A percentile compares a stretch with the other conserved stretches of the same genome.
Evolutionary conservation across 2,113 vertebrate species (phyloP).

Genomic region (Periophthalmodon schlosseri): DNA sequence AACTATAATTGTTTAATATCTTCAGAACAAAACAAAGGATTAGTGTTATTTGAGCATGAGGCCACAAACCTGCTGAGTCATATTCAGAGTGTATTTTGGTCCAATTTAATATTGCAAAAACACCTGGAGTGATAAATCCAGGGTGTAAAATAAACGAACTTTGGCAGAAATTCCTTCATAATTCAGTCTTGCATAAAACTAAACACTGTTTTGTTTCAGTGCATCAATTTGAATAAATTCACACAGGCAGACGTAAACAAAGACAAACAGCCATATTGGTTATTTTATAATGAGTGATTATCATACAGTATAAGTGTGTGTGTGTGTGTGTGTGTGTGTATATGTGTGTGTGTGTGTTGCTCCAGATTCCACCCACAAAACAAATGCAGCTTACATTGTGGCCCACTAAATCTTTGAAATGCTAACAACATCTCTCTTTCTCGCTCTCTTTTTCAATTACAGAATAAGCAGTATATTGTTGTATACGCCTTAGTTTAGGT

Average conservation of each 20-base stretch:
- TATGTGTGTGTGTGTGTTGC: background rate
- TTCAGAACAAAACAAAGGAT: background rate
- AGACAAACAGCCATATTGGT: slow-evolving; percentile 12
- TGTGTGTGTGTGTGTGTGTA: background rate
- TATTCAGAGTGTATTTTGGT: slow-evolving; percentile 9
- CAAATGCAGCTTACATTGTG: slow-evolving; percentile 1
- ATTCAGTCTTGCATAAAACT: background rate
- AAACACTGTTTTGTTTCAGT: background rate
- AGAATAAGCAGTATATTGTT: background rate
- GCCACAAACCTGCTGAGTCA: slow-evolving; percentile 1
- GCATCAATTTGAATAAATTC: background rate
- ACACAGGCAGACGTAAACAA: slow-evolving; percentile 1
- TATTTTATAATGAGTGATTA: background rate
- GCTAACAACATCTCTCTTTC: slow-evolving; percentile 15
- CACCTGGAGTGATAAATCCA: slow-evolving; percentile 7
- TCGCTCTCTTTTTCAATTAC: background rate
- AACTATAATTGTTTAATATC: background rate
- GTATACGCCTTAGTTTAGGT: background rate
- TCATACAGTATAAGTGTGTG: background rate
- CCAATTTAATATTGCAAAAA: slow-evolving; percentile 1
- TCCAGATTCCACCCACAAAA: slow-evolving; percentile 1
- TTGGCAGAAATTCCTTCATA: slow-evolving; percentile 1
- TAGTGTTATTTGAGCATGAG: background rate
- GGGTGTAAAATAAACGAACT: background rate
- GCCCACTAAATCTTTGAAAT: background rate